phyloP scores from a whole-genome alignment of 1,140 invertebrate genomes.

The Aphelenchoides avenae region DNA sequence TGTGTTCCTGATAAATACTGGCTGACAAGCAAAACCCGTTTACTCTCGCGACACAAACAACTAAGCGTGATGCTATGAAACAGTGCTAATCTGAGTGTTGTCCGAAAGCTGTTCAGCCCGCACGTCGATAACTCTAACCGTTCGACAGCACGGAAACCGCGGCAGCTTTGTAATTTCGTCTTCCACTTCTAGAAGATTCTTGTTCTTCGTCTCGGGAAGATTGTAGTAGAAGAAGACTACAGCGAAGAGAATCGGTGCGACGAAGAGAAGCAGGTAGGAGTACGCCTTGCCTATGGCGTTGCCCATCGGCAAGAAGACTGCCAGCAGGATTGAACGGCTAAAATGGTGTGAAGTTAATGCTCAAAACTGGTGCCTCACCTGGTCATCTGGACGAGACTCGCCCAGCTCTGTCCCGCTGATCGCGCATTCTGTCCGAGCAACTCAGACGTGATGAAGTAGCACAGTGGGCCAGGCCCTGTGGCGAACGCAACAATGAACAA shows the following conservation, averaged over 20 bases:
- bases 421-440: conserved; percentile 49
- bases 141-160: conserved; percentile 17
- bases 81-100: too few relatives aligned
- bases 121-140: too few relatives aligned
- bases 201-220: conserved; percentile 48
- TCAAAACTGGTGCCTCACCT: too few relatives aligned
- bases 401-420: conserved; percentile 51
- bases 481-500: conserved; percentile 52
- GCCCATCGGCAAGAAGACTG: conserved; percentile 44
- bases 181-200: conserved; percentile 45
- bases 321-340: conserved; percentile 41
- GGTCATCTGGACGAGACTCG: conserved; percentile 49
- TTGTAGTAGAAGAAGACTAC: conserved; percentile 46
- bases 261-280: conserved; percentile 48
- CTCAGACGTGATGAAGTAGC: conserved; percentile 52
- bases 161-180: conserved; percentile 26
- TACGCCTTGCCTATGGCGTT: conserved; percentile 37
- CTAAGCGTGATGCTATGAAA: too few relatives aligned
- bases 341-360: too few relatives aligned
- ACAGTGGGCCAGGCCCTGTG: conserved; percentile 49
- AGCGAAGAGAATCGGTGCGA: conserved; percentile 38
- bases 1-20: too few relatives aligned
- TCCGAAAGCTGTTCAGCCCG: too few relatives aligned
- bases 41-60: too few relatives aligned
- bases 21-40: too few relatives aligned